phyloP scores from a whole-genome alignment of 2,113 vertebrate species.

The Globicephala melas region DNA sequence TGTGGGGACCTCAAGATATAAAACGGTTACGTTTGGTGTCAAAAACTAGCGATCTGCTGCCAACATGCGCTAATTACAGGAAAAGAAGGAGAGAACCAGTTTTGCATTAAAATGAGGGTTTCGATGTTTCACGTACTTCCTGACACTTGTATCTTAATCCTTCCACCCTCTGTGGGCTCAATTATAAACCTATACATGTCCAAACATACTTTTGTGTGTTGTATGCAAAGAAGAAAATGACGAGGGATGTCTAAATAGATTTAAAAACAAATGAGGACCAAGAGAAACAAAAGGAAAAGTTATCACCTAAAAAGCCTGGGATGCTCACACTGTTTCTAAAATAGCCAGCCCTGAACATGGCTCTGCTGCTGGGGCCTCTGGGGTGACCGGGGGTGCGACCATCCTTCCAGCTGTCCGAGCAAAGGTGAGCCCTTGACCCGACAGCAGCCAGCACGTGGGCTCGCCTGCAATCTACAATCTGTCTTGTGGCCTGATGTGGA shows the following conservation, averaged over 20 bases:
- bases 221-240: not conserved
- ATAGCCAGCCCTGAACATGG: fast-evolving
- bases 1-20: not conserved
- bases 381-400: fast-evolving
- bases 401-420: not conserved
- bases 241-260: not conserved
- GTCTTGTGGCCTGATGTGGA: no score
- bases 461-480: no score
- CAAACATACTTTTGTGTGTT: not conserved
- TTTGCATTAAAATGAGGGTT: not conserved
- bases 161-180: not conserved
- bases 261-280: not conserved
- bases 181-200: not conserved
- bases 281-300: not conserved
- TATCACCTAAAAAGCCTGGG: not conserved
- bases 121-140: not conserved
- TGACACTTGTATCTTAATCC: not conserved
- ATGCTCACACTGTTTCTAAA: not conserved
- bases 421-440: not conserved
- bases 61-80: not conserved
- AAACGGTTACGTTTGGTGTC: not conserved
- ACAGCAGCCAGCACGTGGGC: fast-evolving
- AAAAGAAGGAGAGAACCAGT: not conserved
- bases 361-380: not conserved
- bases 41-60: not conserved